Conservation (phyloP, 2,113 vertebrate genomes). For the Chaetodon auriga region DNA sequence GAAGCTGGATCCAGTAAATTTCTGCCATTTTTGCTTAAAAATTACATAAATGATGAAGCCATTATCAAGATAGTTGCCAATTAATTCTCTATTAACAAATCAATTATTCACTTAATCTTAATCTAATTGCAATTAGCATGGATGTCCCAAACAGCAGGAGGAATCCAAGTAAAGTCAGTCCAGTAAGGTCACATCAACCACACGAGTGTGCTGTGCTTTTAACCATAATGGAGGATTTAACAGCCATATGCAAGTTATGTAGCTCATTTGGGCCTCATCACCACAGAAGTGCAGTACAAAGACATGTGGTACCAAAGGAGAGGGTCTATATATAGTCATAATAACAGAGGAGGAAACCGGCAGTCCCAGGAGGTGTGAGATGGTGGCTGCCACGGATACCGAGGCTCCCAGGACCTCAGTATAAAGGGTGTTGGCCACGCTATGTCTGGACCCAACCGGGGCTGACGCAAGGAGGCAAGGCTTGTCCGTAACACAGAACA, state of each 20-base stretch:
- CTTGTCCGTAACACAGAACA: not conserved
- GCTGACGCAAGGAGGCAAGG: not conserved
- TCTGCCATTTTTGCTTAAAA: not conserved
- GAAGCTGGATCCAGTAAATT: not conserved
- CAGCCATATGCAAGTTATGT: slow-evolving; percentile 8
- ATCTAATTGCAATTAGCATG: not conserved
- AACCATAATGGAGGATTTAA: slow-evolving; percentile 3
- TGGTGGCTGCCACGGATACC: slow-evolving; percentile 69
- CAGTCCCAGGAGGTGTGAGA: slow-evolving; percentile 73
- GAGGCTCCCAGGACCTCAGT: slow-evolving; percentile 35
- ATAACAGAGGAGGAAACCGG: slow-evolving; percentile 74
- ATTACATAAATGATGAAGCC: not conserved
- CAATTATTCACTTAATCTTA: not conserved
- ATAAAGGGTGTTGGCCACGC: slow-evolving; percentile 36
- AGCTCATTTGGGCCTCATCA: slow-evolving; percentile 48
- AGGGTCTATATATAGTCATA: slow-evolving; percentile 75
- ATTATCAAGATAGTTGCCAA: not conserved
- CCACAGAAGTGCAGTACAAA: slow-evolving; percentile 50
- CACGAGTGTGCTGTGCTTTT: not conserved
- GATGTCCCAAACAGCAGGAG: not conserved
- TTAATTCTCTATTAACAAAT: not conserved
- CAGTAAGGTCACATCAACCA: not conserved
- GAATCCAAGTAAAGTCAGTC: not conserved
- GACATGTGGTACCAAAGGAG: slow-evolving; percentile 62
- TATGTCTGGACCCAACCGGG: slow-evolving; percentile 4